Percentiles rank a stretch among this genome's conserved stretches.
These are phyloP conservation scores for Philereme vetulata DNA, from an alignment of 2,888 invertebrate genomes.

Conservation along the genomic window DNA sequence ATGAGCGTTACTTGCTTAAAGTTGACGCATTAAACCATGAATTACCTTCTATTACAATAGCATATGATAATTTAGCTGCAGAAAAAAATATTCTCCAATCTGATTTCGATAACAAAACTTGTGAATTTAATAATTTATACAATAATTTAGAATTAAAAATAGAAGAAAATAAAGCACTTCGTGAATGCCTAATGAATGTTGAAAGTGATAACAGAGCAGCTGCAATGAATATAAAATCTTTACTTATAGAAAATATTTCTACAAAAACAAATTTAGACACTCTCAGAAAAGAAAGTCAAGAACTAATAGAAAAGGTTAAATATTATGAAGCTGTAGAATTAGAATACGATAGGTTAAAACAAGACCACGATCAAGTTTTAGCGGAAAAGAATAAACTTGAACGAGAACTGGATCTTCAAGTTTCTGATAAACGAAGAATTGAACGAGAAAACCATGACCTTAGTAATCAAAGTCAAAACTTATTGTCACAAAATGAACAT, in stretches of 20 bases:
- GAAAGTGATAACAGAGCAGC: slow-evolving; percentile 43
- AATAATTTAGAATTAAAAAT: slow-evolving; percentile 54
- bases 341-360: slow-evolving; percentile 54
- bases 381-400: slow-evolving; percentile 58
- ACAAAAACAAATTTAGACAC: slow-evolving; percentile 47
- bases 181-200: slow-evolving; percentile 46
- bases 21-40: slow-evolving; percentile 44
- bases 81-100: slow-evolving; percentile 51
- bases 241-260: slow-evolving; percentile 55
- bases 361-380: slow-evolving; percentile 45
- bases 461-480: slow-evolving; percentile 50
- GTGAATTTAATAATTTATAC: slow-evolving; percentile 52
- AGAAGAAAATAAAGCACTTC: slow-evolving; percentile 56
- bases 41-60: slow-evolving; percentile 43
- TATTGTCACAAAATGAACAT: slow-evolving; percentile 56
- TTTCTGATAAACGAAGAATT: slow-evolving; percentile 46
- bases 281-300: slow-evolving; percentile 56
- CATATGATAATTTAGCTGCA: slow-evolving; percentile 41
- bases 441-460: slow-evolving; percentile 57
- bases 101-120: slow-evolving; percentile 50
- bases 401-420: slow-evolving; percentile 49
- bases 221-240: slow-evolving; percentile 43
- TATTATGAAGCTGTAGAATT: slow-evolving; percentile 53
- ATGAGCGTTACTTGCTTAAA: slow-evolving; percentile 38
- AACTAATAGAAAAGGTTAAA: slow-evolving; percentile 53